Conservation (phyloP, 2,888 invertebrate genomes). For the Euproctis similis region DNA sequence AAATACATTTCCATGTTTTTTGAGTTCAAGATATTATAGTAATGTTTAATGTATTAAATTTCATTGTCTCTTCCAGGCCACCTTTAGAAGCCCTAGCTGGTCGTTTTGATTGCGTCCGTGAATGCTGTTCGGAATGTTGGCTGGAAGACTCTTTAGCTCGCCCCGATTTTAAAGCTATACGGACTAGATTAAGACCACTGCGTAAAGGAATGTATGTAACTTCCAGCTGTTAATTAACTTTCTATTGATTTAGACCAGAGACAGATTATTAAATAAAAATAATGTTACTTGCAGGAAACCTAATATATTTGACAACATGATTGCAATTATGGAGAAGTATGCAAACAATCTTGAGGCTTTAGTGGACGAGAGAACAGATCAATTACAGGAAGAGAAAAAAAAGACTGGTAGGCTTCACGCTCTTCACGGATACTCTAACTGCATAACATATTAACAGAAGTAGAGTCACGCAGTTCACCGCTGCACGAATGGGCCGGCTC, state of each 20-base stretch:
- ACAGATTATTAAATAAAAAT: too few relatives aligned
- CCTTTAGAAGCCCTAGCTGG: slow-evolving; percentile 86
- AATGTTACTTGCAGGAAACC: slow-evolving; percentile 80
- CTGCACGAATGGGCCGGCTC: too few relatives aligned
- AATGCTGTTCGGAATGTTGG: slow-evolving; percentile 93
- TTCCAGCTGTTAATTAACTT: too few relatives aligned
- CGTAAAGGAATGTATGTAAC: slow-evolving; percentile 89
- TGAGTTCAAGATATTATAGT: too few relatives aligned
- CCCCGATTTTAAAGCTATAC: slow-evolving; percentile 89
- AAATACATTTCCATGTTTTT: too few relatives aligned
- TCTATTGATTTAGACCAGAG: too few relatives aligned
- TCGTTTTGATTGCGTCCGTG: slow-evolving; percentile 89
- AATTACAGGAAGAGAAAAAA: slow-evolving; percentile 95
- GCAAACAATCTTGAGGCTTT: slow-evolving; percentile 95
- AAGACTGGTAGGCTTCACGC: slow-evolving; percentile 90
- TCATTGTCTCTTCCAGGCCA: too few relatives aligned
- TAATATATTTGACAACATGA: slow-evolving; percentile 98
- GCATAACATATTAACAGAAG: too few relatives aligned
- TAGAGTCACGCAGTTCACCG: too few relatives aligned
- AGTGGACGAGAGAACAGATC: slow-evolving; percentile 95
- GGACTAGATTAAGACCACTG: slow-evolving; percentile 85
- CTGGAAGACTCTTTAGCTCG: slow-evolving; percentile 84
- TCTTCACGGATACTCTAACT: too few relatives aligned
- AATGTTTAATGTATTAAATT: too few relatives aligned
- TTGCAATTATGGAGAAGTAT: slow-evolving; percentile 98